Base-by-base conservation (phyloP, 2,888 invertebrate genomes). In the Diplazon laetatorius region DNA sequence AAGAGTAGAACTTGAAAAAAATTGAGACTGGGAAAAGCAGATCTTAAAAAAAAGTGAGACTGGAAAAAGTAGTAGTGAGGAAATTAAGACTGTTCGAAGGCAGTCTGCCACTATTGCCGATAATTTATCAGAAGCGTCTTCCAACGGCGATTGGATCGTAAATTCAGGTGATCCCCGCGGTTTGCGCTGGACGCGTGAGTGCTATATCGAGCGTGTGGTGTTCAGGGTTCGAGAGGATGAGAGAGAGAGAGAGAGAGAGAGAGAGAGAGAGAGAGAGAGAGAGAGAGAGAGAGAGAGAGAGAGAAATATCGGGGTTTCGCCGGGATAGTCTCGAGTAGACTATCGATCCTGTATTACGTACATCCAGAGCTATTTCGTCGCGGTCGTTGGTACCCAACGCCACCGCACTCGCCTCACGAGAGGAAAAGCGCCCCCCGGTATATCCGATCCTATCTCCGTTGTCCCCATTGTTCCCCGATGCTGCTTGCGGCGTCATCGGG, bases 351-450 rank as follows among this genome's bases (percentile, higher is more conserved):
- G 16, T 16, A 30, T 30, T 30, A 12, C 39, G 50, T 52, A 66
- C 55, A 68, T 68, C 68, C 52, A 55, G 68, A 55, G 55, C 55
- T 42, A 68, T 68, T 68, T 68, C 68, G 68, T 68, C 68, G 68
- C 68, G 68, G 68, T 68, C 66, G 55, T 55, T 42, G 68, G 52
- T 55, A 68, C 52, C 55, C 25, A 42, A 57, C 57, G 16, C 57
- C 35, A 42, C 42, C 18, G 16, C 68, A n/a, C 30, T 14, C 9
- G 8, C 16, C 16, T 55, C 30, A 16, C 52, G 18, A 5, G 66
- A 42, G 52, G 14, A 42, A n/a, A n/a, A n/a, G n/a, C n/a, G n/a
- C n/a, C n/a, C n/a, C 52, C 39, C 30, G 6, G 30, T 52, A n/a
- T n/a, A 66, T 42, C 66, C 22, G 39, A 35, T 16, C 16, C 30